These are phyloP conservation scores for Meloidogyne exigua DNA, from an alignment of 1,140 invertebrate species.

Conservation along the genomic window DNA sequence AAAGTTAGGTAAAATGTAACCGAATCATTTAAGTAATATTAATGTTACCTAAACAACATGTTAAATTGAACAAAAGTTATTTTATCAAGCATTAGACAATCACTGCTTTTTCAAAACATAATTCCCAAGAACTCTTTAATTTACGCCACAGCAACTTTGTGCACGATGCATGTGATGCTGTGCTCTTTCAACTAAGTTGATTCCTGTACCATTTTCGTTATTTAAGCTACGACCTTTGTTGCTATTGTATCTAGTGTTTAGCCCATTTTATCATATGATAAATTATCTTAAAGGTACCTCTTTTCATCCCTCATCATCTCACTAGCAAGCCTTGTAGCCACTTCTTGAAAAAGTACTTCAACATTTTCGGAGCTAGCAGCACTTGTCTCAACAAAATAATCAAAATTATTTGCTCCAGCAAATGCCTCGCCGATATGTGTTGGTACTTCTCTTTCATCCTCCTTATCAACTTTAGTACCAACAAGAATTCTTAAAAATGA, in stretches of 20 bases:
- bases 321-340: constrained; percentile 55
- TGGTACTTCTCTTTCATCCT: constrained; percentile 61
- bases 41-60: too few species aligned
- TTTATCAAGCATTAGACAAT: too few species aligned
- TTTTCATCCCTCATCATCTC: constrained; percentile 63
- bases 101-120: too few species aligned
- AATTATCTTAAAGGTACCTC: constrained; percentile 30
- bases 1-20: too few species aligned
- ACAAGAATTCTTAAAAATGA: constrained; percentile 26
- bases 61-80: too few species aligned
- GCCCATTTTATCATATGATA: neutral
- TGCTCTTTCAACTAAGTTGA: neutral
- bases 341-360: constrained; percentile 61
- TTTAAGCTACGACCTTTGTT: neutral
- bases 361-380: constrained; percentile 62
- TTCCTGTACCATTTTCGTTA: neutral
- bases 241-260: neutral
- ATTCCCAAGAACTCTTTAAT: neutral
- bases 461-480: constrained; percentile 64
- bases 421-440: constrained; percentile 58
- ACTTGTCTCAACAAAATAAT: constrained; percentile 63
- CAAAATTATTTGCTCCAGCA: constrained; percentile 60
- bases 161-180: neutral
- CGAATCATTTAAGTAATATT: too few species aligned
- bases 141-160: neutral